Evolutionary conservation across 2,888 invertebrate genomes (phyloP), one percentile per base, ranked within the genome.

Genomic region (Oscheius onirici): DNA sequence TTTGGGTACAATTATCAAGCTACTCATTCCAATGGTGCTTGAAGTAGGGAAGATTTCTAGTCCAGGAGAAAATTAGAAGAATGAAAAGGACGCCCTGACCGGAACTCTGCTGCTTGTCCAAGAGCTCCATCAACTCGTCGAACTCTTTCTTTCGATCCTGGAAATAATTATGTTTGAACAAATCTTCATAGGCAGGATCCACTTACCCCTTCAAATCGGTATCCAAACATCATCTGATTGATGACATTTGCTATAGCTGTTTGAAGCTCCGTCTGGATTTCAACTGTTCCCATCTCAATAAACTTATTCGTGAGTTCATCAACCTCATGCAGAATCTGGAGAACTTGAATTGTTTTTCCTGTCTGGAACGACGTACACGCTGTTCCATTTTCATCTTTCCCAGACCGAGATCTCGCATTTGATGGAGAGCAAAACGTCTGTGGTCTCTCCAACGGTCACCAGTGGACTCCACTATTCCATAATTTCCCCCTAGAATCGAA

Each of bases 211-310:
- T 67, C 58, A 52, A 78, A 78, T 22, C 76, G 72, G 46, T 74
- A 76, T 8, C 76, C 76, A 51, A 76, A 76, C 1, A 76, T 34
- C 20, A 76, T 24, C 40, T 76, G 76, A 55, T 78, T 78, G 54
- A 78, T 75, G 8, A 78, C 28, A 22, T 71, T 72, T 1, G 74
- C 78, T 15, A 75, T 72, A 69, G 66, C 61, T 71, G 13, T 46
- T 73, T 74, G 54, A 70, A 72, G 8, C 46, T 57, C 24, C 34
- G 63, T 57, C 69, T 24, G 41, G 41, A 61, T 17, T 3, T 61
- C 26, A 2, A 58, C 22, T 2, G 24, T 41, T 17, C 15, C 10
- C 10, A 28, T 34, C 40, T 58, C 58, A 5, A 20, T 6, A 2
- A 58, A 34, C 28, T 40, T 46, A 2, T 22, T 24, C 10, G 49